Evolutionary conservation across 2,113 vertebrate genomes (phyloP), one percentile per base, ranked within the genome.

Genomic region (Lanius collurio): DNA sequence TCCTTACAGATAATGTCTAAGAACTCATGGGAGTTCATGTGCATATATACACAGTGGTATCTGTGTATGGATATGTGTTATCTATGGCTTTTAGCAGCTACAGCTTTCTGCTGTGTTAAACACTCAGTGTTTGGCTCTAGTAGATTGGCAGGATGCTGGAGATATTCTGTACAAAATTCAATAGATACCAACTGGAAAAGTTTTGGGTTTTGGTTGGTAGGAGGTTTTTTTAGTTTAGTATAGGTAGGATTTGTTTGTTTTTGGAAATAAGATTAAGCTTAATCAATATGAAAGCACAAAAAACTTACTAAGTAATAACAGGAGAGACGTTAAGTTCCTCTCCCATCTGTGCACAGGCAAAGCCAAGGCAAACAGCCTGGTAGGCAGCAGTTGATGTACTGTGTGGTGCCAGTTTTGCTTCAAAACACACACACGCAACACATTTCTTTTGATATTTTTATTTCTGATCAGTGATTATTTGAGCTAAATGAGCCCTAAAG

Each of bases 361-460:
- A 97, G 93, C 95, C 93, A 94, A 95, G 87, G 84, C 84, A 89
- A 89, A 91, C 94, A 95, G 95, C 93, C 95, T 96, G 94, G 69
- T 88, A 81, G 91, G 81, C 87, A 94, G 91, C 81, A 93, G 79
- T 78, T 90, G 76, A 85, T 83, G 55, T 85, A 60, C 70, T 91
- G 19, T 90, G 90, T 94, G 84, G 19, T 94, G 79, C 84, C 90
- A 95, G 82, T 67, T 93, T 85, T 91, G 55, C 85, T 94, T 94
- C 94, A 91, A 97, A 95, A 83, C 85, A 95, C 74, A 83, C 55
- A 74, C 65, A 93, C 0, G 7, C 63, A 78, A 56, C 87, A 85
- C 78, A 83, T 95, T 95, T 91, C 84, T 95, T 94, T 37, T 59
- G 87, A 37, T 95, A 90, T 80, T 95, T 88, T 89, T 57, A 69